Base-by-base conservation (phyloP, 2,113 vertebrate species). In the Thalassoma bifasciatum region DNA sequence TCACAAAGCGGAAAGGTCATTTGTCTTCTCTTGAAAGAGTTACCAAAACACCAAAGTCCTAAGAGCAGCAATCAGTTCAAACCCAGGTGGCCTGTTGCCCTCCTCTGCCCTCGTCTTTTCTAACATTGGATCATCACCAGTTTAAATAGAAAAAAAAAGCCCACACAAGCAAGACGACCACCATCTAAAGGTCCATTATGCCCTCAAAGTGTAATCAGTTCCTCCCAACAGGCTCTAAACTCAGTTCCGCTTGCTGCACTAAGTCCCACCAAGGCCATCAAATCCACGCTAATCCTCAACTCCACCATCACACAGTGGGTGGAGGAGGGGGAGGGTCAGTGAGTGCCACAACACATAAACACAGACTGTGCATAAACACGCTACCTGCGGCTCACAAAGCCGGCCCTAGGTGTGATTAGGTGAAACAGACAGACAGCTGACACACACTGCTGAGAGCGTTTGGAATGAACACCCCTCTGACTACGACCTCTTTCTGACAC, bases 251-350 rank as follows among this genome's bases (percentile, higher is more conserved):
- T 83, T 37, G 50, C 70, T 59, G 65, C 84, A 65, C 73, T 88
- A 89, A 91, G 50, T 89, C 85, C 85, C 74, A 82, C 40, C 42
- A 52, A 46, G 82, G 82, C 80, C 80, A 81, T 90, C 86, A 93
- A 93, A 93, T 91, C 92, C 85, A 78, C 21, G 66, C 57, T 93
- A 93, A 93, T 92, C 90, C 90, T 74, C 72, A 66, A 77, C 64
- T 78, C 68, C 73, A 61, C 63, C 42, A 74, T 71, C 50, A 11
- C 61, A 58, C 63, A 12, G 68, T 40, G 16, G 58, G 66, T 30
- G 30, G 30, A 46, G 65, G 54, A 68, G 56, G 50, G 50, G 54
- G 36, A 8, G 66, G 78, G 75, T 64, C 52, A 74, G 60, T 38
- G 54, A 44, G 49, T 78, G 64, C 65, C 65, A 51, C 40, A 8